Evolutionary conservation across 2,113 vertebrate genomes (phyloP).

Genomic region (Vanacampus margaritifer): DNA sequence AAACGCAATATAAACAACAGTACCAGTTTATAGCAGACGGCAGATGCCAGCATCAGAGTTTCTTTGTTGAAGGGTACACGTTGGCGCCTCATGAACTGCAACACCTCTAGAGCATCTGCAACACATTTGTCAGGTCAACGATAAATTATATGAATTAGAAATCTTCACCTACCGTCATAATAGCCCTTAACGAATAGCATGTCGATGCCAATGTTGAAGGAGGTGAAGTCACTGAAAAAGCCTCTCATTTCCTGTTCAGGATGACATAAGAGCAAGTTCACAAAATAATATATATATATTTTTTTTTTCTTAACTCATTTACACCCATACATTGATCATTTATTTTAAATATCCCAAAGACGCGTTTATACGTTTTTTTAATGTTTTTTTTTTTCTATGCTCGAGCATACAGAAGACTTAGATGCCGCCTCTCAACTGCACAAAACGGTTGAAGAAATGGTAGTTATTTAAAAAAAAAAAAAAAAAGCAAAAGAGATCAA

Average conservation of each 20-base stretch:
- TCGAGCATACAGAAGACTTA: no score
- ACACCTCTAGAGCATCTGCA: conserved; percentile 81
- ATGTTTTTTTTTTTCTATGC: no score
- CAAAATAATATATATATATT: no score
- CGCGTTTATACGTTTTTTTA: no score
- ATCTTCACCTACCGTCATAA: conserved; percentile 78
- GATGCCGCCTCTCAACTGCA: no score
- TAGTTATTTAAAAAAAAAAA: no score
- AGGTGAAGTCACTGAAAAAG: conserved; percentile 86
- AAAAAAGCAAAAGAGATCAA: no score
- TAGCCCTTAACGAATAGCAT: conserved; percentile 85
- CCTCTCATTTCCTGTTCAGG: conserved; percentile 77
- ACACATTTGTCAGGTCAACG: background rate
- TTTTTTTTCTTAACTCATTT: no score
- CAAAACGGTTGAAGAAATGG: no score
- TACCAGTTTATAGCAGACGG: conserved; percentile 88
- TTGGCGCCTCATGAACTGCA: conserved; percentile 82
- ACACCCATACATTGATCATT: no score
- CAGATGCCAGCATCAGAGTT: conserved; percentile 80
- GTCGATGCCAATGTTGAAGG: conserved; percentile 88
- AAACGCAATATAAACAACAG: background rate
- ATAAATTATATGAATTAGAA: no score
- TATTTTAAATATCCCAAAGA: no score
- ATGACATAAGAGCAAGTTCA: conserved; percentile 1
- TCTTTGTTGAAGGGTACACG: conserved; percentile 79